phyloP scores from a whole-genome alignment of 2,888 invertebrate species.

The Dicranocentrus wangi region DNA sequence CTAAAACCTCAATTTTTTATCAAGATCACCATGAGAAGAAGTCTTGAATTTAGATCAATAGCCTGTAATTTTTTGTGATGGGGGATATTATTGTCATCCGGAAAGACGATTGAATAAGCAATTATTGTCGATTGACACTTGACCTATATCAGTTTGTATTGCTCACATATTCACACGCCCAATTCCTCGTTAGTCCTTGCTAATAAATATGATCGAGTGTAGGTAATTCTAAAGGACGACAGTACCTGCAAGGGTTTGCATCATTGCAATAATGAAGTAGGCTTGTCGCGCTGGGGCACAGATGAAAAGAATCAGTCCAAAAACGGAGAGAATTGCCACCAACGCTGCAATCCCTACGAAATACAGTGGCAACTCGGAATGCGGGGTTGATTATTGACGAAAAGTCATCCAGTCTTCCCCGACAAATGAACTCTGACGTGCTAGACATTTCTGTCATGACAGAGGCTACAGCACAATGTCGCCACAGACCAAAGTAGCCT shows the following conservation, averaged over 20 bases:
- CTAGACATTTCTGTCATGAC: slow-evolving; percentile 71
- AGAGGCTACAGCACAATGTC: slow-evolving; percentile 75
- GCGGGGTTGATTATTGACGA: slow-evolving; percentile 86
- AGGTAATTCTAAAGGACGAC: not conserved
- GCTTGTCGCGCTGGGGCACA: slow-evolving; percentile 93
- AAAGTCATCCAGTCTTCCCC: slow-evolving; percentile 88
- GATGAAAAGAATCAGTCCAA: slow-evolving; percentile 91
- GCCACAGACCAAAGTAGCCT: slow-evolving; percentile 78
- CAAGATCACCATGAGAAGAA: no score
- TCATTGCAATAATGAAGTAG: slow-evolving; percentile 94
- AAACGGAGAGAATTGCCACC: slow-evolving; percentile 89
- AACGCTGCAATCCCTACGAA: slow-evolving; percentile 90
- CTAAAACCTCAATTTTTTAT: no score
- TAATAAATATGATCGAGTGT: no score
- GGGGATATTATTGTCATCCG: no score
- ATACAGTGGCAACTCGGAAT: slow-evolving; percentile 89
- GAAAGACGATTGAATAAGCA: not conserved
- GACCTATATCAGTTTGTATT: not conserved
- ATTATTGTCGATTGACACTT: not conserved
- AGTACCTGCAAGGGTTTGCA: slow-evolving; percentile 94
- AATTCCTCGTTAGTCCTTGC: not conserved
- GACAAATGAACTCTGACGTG: slow-evolving; percentile 82
- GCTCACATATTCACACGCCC: not conserved
- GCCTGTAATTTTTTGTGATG: no score
- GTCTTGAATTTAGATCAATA: no score